Percentiles rank a stretch among this genome's conserved stretches.
These are phyloP conservation scores for Notothenia coriiceps DNA, from an alignment of 2,113 vertebrate species.

Conservation along the genomic window DNA sequence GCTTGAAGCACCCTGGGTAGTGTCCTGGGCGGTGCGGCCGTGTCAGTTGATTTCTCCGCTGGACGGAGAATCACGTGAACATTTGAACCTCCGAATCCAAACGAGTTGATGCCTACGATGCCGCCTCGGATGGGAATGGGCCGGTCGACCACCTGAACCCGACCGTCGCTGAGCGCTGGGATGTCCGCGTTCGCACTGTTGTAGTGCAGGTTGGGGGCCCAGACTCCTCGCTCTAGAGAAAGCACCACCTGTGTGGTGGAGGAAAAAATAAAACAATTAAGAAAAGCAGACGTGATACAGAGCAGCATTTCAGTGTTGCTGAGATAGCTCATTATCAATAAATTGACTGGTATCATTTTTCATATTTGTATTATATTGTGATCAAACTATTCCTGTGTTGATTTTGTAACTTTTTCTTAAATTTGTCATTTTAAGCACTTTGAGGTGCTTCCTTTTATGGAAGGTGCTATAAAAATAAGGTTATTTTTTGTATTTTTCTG, in stretches of 20 bases:
- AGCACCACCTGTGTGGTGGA: slow-evolving; percentile 87
- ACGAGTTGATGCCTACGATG: slow-evolving; percentile 91
- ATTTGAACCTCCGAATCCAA: slow-evolving; percentile 97
- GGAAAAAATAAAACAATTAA: background rate
- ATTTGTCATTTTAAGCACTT: no score
- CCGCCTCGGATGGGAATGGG: slow-evolving; percentile 90
- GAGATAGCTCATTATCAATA: background rate
- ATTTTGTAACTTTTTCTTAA: no score
- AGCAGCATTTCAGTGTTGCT: background rate
- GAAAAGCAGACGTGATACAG: background rate
- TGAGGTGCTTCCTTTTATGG: no score
- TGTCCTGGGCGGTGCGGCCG: background rate
- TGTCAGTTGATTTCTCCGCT: slow-evolving; percentile 31
- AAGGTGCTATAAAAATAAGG: no score
- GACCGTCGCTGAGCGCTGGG: slow-evolving; percentile 88
- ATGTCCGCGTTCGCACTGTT: slow-evolving; percentile 89
- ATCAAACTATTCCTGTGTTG: no score
- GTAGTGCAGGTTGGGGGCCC: slow-evolving; percentile 96
- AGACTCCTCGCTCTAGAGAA: slow-evolving; percentile 90
- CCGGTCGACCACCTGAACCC: slow-evolving; percentile 86
- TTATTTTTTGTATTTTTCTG: no score
- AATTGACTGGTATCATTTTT: no score
- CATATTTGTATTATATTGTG: no score
- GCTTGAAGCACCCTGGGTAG: slow-evolving; percentile 85
- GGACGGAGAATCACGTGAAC: slow-evolving; percentile 93